A percentile compares a stretch with the other conserved stretches of the same genome.
phyloP scores from a whole-genome alignment of 2,888 invertebrate genomes.

The Dorcus hopei region DNA sequence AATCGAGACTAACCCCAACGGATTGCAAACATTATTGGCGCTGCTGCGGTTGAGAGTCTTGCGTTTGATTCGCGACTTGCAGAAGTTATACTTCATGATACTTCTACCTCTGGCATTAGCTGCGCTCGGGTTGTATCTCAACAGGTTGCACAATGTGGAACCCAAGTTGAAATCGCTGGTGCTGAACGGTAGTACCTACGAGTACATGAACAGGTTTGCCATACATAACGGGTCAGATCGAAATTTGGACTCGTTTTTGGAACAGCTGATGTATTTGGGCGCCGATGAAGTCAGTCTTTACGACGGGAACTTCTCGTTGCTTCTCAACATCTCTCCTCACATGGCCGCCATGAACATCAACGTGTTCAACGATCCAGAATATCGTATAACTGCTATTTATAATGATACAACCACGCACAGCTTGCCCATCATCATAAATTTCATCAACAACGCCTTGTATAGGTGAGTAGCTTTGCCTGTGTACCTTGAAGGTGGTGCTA shows the following conservation, averaged over 20 bases:
- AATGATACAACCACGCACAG: constrained; percentile 80
- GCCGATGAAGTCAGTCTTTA: constrained; percentile 52
- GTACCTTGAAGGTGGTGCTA: constrained; percentile 26
- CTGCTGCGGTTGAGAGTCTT: constrained; percentile 64
- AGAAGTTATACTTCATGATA: constrained; percentile 72
- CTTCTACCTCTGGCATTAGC: constrained; percentile 68
- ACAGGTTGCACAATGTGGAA: constrained; percentile 60
- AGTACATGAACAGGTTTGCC: constrained; percentile 56
- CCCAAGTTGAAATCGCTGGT: constrained; percentile 60
- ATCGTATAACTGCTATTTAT: constrained; percentile 63
- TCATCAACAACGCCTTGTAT: constrained; percentile 68
- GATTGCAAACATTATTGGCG: constrained; percentile 63
- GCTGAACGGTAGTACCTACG: constrained; percentile 62
- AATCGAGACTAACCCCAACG: constrained; percentile 61
- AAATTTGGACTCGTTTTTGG: constrained; percentile 41
- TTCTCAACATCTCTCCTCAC: constrained; percentile 61
- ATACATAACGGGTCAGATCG: constrained; percentile 57
- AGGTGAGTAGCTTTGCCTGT: constrained; percentile 48
- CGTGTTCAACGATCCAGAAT: constrained; percentile 53
- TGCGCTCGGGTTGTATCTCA: constrained; percentile 63
- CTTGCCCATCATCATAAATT: constrained; percentile 70
- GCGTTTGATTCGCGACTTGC: constrained; percentile 61
- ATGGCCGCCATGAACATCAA: constrained; percentile 66
- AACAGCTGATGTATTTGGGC: constrained; percentile 41
- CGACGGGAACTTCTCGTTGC: constrained; percentile 63